Conservation (phyloP, 2,113 vertebrate species). For the Australoheros scitulus region DNA sequence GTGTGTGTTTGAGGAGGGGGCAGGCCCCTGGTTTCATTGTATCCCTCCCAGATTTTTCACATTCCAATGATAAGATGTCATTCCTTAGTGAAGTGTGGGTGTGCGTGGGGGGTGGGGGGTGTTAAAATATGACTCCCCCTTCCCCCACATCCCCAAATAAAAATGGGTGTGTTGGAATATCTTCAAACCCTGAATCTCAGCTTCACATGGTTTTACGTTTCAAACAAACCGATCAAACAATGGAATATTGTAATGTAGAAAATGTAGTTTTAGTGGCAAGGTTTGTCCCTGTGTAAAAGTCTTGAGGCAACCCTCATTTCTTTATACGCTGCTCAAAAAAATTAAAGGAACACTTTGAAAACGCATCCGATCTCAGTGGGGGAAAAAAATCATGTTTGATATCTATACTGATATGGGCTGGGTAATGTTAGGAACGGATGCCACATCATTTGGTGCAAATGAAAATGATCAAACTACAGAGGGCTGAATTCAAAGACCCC, state of each 20-base stretch:
- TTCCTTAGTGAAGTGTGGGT: constrained; percentile 15
- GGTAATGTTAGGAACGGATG: no score
- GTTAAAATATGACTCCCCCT: constrained; percentile 14
- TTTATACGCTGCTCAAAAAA: not conserved
- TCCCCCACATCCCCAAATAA: not conserved
- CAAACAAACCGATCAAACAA: not conserved
- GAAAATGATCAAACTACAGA: no score
- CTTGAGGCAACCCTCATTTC: not conserved
- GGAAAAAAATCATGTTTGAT: no score
- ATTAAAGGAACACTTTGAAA: no score
- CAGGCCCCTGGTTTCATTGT: constrained; percentile 52
- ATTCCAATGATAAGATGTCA: constrained; percentile 74
- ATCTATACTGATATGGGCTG: no score
- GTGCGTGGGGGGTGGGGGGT: not conserved
- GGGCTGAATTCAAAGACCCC: no score
- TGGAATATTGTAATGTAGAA: not conserved
- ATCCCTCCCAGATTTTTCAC: constrained; percentile 58
- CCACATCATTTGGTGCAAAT: no score
- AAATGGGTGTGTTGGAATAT: not conserved
- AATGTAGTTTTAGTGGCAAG: not conserved
- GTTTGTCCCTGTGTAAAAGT: not conserved
- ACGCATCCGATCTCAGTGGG: no score
- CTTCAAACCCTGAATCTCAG: not conserved
- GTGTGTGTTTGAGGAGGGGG: constrained; percentile 48
- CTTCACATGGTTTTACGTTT: not conserved